A percentile compares a stretch with the other conserved stretches of the same genome.
Conservation (phyloP, 2,113 vertebrate genomes). For the Paramormyrops kingsleyae region DNA sequence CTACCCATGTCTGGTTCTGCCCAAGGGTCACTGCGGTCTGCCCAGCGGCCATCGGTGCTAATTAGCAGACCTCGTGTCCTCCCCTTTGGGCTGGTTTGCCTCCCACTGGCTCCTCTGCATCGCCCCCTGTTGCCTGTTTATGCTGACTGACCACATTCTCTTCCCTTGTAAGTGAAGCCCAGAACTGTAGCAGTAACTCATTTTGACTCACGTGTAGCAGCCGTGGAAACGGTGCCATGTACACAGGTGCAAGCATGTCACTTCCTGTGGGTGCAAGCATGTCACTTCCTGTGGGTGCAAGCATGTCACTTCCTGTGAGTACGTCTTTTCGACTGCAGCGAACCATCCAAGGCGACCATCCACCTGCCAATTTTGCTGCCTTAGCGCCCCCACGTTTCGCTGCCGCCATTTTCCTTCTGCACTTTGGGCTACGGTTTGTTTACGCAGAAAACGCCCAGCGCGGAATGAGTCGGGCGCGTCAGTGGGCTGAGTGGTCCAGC, state of each 20-base stretch:
- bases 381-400: neutral
- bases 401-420: neutral
- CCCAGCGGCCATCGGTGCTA: neutral
- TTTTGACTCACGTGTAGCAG: neutral
- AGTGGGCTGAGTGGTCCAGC: conserved; percentile 48
- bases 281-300: neutral
- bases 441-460: conserved; percentile 24
- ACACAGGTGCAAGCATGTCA: neutral
- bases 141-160: neutral
- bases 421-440: conserved; percentile 20
- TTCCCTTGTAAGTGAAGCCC: neutral
- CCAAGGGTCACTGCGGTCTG: neutral
- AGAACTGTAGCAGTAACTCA: neutral
- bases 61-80: neutral
- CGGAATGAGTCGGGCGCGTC: conserved; percentile 45
- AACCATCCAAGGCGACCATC: neutral
- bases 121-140: neutral
- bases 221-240: neutral
- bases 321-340: neutral
- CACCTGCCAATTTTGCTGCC: neutral
- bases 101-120: neutral
- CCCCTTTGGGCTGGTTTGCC: neutral
- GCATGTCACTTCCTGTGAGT: neutral
- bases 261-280: neutral
- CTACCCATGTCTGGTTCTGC: neutral